Base-by-base conservation (phyloP, 2,888 invertebrate genomes). In the Tipula lateralis region DNA sequence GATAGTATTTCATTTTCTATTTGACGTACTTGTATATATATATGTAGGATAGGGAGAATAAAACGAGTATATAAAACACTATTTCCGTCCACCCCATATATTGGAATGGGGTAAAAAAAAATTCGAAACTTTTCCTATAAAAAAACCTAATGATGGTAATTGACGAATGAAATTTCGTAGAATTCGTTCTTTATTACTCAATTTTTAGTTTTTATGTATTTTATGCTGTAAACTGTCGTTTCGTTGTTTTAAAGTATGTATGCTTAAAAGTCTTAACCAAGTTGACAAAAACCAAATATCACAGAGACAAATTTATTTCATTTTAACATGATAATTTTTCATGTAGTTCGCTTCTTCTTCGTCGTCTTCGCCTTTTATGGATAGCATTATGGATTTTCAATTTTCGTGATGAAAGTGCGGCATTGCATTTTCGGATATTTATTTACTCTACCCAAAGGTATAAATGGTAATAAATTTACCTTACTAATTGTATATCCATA, bases 11-110 rank as follows among this genome's bases (percentile, higher is more conserved):
- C 44, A 16, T 44, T 50, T 50, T 50, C 19, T n/a, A 2, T 66
- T 66, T 66, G 9, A 66, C 24, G 19, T n/a, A 44, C 13, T n/a
- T n/a, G 19, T 66, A 66, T 66, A 66, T 66, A 24, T n/a, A 7
- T 66, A 66, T 66, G 24, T 66, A 24, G n/a, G n/a, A 44, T n/a
- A n/a, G n/a, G n/a, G n/a, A 24, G n/a, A 6, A 44, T 1, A 44
- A n/a, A 39, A 66, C 19, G 5, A 3, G 44, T 50, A 50, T 66
- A 66, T 66, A 66, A 66, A 66, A 66, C 66, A 66, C 66, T 66
- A 66, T 66, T 66, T 66, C 66, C 66, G 66, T 66, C 66, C 66
- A 66, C 66, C 66, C 66, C 66, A 66, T 66, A n/a, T n/a, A 66
- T 66, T 24, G 19, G 24, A 66, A 66, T 24, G 66, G 24, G 7